Conservation (phyloP, 2,888 invertebrate genomes). For the Disparrhopalites patrizii region DNA sequence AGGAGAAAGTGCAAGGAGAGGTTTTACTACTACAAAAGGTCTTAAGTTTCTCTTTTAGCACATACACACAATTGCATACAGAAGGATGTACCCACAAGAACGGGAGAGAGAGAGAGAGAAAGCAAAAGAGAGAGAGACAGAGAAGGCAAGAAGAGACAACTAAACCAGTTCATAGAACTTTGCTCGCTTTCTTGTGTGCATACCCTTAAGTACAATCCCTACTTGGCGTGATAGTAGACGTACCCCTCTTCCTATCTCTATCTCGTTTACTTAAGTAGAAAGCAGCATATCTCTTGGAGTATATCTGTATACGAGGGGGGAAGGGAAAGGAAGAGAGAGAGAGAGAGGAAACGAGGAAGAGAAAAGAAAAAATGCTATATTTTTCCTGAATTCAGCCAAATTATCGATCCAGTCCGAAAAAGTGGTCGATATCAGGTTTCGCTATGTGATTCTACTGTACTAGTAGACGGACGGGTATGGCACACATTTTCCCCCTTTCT, state of each 20-base stretch:
- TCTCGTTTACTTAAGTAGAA: neutral
- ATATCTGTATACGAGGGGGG: neutral
- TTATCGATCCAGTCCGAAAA: slow-evolving; percentile 28
- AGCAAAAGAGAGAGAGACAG: neutral
- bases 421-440: slow-evolving; percentile 31
- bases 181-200: neutral
- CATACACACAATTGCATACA: no score
- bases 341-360: slow-evolving; percentile 12
- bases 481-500: slow-evolving; percentile 24
- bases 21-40: no score
- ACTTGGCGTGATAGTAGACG: neutral
- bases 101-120: neutral
- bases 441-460: slow-evolving; percentile 15
- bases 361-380: slow-evolving; percentile 11
- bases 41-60: no score
- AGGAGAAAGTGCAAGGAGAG: no score
- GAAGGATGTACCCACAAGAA: no score
- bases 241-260: neutral
- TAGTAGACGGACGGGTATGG: slow-evolving; percentile 23
- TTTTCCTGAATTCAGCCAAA: slow-evolving; percentile 29
- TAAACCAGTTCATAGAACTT: neutral
- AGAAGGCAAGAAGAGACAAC: neutral
- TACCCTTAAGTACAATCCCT: neutral
- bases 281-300: neutral
- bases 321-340: neutral